A percentile compares a stretch with the other conserved stretches of the same genome.
Conservation (phyloP, 2,113 vertebrate species). For the Sinocyclocheilus anophthalmus region DNA sequence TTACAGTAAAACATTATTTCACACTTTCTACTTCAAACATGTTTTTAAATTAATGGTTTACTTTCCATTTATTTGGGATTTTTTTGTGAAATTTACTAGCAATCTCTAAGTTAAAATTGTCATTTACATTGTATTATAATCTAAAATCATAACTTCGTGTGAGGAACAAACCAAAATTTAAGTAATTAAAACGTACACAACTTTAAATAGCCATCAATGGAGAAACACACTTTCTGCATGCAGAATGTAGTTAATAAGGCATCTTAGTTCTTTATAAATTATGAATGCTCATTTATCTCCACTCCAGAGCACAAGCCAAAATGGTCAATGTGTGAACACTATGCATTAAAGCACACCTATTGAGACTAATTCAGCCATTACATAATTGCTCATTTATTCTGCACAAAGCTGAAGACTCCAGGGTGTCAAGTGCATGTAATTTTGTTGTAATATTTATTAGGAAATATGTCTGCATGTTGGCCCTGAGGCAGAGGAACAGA, state of each 20-base stretch:
- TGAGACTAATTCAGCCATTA: neutral
- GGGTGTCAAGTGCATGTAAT: constrained; percentile 23
- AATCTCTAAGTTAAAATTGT: neutral
- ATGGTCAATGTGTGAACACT: neutral
- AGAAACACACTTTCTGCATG: neutral
- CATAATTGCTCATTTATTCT: neutral
- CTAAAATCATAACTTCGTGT: neutral
- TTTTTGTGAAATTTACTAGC: too few relatives aligned
- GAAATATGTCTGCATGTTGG: constrained; percentile 22
- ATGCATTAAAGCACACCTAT: neutral
- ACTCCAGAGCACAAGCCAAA: neutral
- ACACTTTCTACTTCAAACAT: too few relatives aligned
- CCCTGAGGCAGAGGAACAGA: constrained; percentile 38
- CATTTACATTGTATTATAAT: neutral
- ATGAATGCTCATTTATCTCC: neutral
- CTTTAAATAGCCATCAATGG: neutral
- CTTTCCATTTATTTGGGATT: too few relatives aligned
- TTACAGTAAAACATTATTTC: too few relatives aligned
- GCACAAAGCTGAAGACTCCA: neutral
- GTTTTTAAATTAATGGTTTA: too few relatives aligned
- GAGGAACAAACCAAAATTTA: neutral
- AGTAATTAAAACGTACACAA: neutral
- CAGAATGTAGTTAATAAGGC: neutral
- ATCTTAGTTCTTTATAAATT: neutral
- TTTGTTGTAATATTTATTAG: constrained; percentile 32